Evolutionary conservation across 2,113 vertebrate species (phyloP), one percentile per base, ranked within the genome.

Genomic region (Recurvirostra avosetta): DNA sequence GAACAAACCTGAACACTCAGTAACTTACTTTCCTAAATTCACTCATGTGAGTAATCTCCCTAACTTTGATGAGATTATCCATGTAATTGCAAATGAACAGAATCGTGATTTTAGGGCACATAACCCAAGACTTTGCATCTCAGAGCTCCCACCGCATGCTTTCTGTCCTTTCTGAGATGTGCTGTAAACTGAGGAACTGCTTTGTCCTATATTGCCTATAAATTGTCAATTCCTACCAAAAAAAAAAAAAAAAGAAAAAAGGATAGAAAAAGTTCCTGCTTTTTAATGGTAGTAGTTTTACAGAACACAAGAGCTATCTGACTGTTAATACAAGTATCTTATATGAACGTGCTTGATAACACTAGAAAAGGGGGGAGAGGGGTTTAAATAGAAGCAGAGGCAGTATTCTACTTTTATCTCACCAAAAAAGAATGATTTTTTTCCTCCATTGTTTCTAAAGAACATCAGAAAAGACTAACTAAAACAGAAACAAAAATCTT

Each of bases 201-300:
- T 85, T 91, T 71, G 52, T 75, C 49, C 58, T 78, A 3, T 43
- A 38, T 30, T 70, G 41, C 22, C 29, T 83, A 22, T 58, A 81
- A 80, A 75, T 52, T 43, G 15, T 11, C 11, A 59, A 41, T 65
- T 80, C 17, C 12, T 41, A 25, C 20, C 1, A 19, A 81, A 36
- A n/a, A 34, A 40, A 12, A 19, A 32, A 5, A 30, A 20, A 27
- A 27, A 34, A 6, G 9, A 16, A 56, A 22, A 11, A 10, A 26
- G 5, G 5, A 3, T 1, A 9, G 11, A 62, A 45, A 41, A 8
- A 0, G 3, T 12, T 80, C 14, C 9, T 40, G 1, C 0, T 55
- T 82, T 76, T 56, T 36, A 71, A 56, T 45, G 7, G 13, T 17
- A 38, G 10, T 65, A 4, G 41, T 94, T 94, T 87, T 77, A 41